A percentile compares a stretch with the other conserved stretches of the same genome.
Evolutionary conservation across 1,140 invertebrate species (phyloP).

Genomic region (Calosoma granatense): DNA sequence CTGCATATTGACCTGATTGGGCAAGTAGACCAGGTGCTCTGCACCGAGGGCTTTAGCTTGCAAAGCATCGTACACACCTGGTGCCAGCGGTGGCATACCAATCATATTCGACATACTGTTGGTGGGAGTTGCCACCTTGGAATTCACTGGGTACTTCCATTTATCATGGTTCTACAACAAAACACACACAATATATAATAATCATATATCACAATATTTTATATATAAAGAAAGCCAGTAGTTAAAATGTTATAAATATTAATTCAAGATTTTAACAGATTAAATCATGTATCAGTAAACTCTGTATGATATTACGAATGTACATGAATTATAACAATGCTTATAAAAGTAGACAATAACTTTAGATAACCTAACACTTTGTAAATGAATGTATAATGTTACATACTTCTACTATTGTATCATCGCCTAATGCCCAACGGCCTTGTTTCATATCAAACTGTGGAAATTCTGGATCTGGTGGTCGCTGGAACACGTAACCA

Average conservation of each 20-base stretch:
- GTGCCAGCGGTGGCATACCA: constrained; percentile 38
- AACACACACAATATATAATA: constrained; percentile 18
- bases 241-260: neutral
- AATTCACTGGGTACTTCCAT: constrained; percentile 46
- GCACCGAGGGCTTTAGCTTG: constrained; percentile 41
- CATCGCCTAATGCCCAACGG: constrained; percentile 68
- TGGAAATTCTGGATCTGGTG: constrained; percentile 63
- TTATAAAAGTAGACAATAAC: no score
- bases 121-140: constrained; percentile 42
- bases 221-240: neutral
- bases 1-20: constrained; percentile 52
- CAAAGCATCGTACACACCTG: constrained; percentile 44
- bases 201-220: constrained; percentile 13
- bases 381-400: no score
- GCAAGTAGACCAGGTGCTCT: constrained; percentile 55
- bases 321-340: no score
- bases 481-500: constrained; percentile 76
- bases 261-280: no score
- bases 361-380: no score
- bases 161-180: constrained; percentile 58
- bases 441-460: constrained; percentile 58
- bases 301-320: no score
- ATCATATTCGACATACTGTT: constrained; percentile 47
- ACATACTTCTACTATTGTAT: constrained; percentile 64
- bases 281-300: no score